Percentiles rank a stretch among this genome's conserved stretches.
These are phyloP conservation scores for Malurus elegans DNA, from an alignment of 2,113 vertebrate genomes.

Conservation along the genomic window DNA sequence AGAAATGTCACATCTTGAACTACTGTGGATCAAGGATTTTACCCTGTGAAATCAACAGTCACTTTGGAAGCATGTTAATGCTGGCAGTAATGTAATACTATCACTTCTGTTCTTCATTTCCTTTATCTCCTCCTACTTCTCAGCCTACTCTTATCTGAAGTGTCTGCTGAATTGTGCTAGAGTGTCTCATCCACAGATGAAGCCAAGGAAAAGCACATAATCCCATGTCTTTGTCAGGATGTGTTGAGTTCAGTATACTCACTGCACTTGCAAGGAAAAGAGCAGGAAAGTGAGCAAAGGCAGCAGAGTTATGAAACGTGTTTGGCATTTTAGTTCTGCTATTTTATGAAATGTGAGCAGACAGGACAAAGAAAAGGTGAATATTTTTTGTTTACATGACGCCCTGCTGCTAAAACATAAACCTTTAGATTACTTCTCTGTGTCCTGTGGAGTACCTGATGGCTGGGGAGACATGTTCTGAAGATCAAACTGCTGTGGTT, in stretches of 20 bases:
- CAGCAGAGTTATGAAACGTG: background rate
- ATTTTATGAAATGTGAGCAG: background rate
- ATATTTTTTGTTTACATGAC: background rate
- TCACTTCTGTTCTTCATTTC: background rate
- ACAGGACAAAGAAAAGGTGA: background rate
- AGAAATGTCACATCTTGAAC: background rate
- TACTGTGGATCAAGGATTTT: background rate
- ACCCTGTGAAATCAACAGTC: background rate
- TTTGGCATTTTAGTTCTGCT: background rate
- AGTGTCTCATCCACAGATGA: background rate
- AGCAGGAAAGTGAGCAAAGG: background rate
- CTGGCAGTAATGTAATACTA: background rate
- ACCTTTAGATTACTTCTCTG: background rate
- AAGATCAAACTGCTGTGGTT: background rate
- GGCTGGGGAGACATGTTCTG: background rate
- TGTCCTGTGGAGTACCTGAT: background rate
- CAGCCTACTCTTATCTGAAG: background rate
- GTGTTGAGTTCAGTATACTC: background rate
- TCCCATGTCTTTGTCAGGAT: background rate
- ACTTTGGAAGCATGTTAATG: background rate
- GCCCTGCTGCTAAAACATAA: background rate
- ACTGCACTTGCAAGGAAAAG: background rate
- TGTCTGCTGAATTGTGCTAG: background rate
- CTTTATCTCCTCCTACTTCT: background rate
- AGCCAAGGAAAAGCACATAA: background rate